Base-by-base conservation (phyloP, 1,140 invertebrate species). In the Micrasema longulum region DNA sequence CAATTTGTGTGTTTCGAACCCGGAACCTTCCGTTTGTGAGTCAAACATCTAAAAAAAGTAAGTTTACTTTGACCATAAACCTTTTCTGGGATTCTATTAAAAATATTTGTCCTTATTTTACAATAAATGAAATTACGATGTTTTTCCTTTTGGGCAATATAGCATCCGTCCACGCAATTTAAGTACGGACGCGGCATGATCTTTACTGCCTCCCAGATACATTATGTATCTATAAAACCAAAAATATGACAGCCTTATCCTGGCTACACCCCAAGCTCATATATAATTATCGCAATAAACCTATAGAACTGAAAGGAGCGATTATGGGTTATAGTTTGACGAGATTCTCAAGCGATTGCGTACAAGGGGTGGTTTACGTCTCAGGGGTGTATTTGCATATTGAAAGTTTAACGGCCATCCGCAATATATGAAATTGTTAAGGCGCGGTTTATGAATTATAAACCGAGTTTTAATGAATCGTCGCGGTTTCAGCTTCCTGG, bases 201-300 rank as follows among this genome's bases (percentile, higher is more conserved):
- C 67, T 75, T 75, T 75, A 75, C 57, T 72, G 69, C 74, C 74
- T 55, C 52, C 38, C 64, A 23, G 70, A 76, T 72, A 64, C 71
- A 72, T 76, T 72, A 72, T 48, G 47, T 67, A 53, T 20, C 70
- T 62, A 76, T 76, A 76, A 75, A 76, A 76, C 70, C 43, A 64
- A 75, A n/a, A 72, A 76, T 76, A 76, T 69, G 67, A 55, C 71
- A 60, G 45, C 68, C 26, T 63, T 72, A 70, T 65, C 57, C 57
- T 7, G 6, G n/a, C n/a, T n/a, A 35, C 7, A 14, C 31, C 45
- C 62, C 23, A 52, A 43, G 43, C 53, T 16, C 50, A 35, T 45
- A 55, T 60, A 65, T 67, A 75, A 75, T 75, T 75, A 75, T 72
- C 52, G 26, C 73, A 71, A 75, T 75, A 75, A 75, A 75, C 60